Evolutionary conservation across 2,888 invertebrate species (phyloP), one percentile per base, ranked within the genome.

Genomic region (Pseudococcus viburni): DNA sequence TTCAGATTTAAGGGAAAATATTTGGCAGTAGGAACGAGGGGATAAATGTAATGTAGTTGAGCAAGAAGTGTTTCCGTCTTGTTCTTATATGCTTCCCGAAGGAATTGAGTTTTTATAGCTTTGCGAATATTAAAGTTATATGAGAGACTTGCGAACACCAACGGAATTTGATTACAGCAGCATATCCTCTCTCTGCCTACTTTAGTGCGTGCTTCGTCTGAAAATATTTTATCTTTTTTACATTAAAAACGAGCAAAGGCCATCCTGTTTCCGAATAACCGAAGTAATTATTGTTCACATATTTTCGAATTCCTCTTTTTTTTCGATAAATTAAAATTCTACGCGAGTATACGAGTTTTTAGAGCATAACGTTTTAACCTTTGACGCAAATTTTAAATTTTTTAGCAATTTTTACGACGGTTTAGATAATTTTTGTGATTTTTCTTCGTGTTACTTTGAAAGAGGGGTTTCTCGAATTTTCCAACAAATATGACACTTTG

Each of bases 21-120:
- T 85, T 59, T 19, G 59, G 80, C 80, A 33, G 80, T 46, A 46
- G 46, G 80, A 83, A 83, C 80, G 80, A 84, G 55, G 55, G 84
- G 51, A 84, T 55, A 84, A 51, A 59, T 84, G 84, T 84, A 84
- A 84, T 55, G 84, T 84, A 84, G 84, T 59, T 84, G 19, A 22
- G 85, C 85, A 85, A 83, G 80, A 83, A 83, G 59, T 59, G 55
- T 85, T 85, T 85, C 85, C 64, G 59, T 85, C 85, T 85, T 59
- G 51, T 85, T 85, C 85, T 85, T 85, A 85, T 85, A 85, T 85
- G 85, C n/a, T 59, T 85, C 85, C 64, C 85, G 64, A 17, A 64
- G 85, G 85, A 85, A 85, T 85, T 26, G 85, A 85, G 85, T 85
- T 85, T 85, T 85, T 85, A 85, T 85, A 85, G 85, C 85, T 85